phyloP scores from a whole-genome alignment of 2,888 invertebrate species.

The Aquatica leii region DNA sequence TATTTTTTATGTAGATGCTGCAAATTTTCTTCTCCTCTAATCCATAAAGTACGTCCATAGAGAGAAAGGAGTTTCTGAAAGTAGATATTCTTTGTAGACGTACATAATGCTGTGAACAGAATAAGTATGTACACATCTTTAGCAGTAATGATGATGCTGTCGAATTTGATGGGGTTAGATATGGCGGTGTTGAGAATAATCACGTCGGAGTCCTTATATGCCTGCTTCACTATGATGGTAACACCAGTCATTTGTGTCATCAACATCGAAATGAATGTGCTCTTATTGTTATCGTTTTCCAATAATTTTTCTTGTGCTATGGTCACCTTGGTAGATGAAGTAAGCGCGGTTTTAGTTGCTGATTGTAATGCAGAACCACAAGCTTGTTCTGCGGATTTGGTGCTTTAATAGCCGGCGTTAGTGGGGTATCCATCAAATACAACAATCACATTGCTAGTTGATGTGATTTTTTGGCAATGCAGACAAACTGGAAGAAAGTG shows the following conservation, averaged over 20 bases:
- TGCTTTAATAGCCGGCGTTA: background rate
- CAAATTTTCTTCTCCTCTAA: background rate
- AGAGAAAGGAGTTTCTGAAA: too few species aligned
- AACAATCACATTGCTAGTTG: too few species aligned
- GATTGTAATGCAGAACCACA: background rate
- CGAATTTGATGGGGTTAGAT: background rate
- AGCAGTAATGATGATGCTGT: background rate
- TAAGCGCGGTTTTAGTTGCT: background rate
- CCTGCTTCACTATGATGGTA: background rate
- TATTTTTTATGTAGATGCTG: background rate
- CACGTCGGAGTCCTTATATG: background rate
- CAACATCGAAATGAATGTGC: too few species aligned
- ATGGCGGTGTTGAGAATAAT: background rate
- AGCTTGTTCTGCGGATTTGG: background rate
- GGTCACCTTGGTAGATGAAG: background rate
- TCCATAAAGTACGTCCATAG: too few species aligned
- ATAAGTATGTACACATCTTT: too few species aligned
- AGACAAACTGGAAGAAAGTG: too few species aligned
- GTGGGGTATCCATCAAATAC: too few species aligned
- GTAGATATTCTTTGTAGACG: too few species aligned
- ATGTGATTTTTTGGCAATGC: too few species aligned
- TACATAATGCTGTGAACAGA: too few species aligned
- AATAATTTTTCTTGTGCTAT: background rate
- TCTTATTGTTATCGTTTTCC: background rate
- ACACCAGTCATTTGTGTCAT: background rate